A percentile compares a stretch with the other conserved stretches of the same genome.
These are phyloP conservation scores for Garrulus glandarius DNA, from an alignment of 2,797 vertebrate genomes.

Conservation along the genomic window DNA sequence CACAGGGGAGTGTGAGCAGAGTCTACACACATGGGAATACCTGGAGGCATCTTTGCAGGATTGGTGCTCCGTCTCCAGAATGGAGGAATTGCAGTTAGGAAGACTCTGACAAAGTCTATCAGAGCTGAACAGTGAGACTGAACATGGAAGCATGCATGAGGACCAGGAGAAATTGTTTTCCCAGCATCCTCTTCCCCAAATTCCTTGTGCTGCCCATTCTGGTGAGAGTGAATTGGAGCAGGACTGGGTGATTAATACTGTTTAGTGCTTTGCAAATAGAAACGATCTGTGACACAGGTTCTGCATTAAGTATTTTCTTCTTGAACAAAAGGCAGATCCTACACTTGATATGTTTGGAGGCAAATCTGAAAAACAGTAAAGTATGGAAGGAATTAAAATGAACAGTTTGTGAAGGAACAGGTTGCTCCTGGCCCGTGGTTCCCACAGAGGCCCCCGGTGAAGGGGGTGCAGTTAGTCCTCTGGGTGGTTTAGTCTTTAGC, in stretches of 20 bases:
- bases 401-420: background rate
- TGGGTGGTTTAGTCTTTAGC: background rate
- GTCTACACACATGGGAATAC: background rate
- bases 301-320: background rate
- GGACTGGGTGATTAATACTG: background rate
- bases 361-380: background rate
- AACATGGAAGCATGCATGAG: background rate
- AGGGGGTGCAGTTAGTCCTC: background rate
- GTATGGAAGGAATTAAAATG: background rate
- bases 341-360: background rate
- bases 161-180: background rate
- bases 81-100: background rate
- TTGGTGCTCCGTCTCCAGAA: background rate
- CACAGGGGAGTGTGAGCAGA: background rate
- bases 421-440: background rate
- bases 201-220: background rate
- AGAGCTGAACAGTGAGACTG: background rate
- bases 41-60: background rate
- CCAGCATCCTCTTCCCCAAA: background rate
- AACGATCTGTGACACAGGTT: background rate
- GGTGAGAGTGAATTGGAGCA: background rate
- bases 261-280: background rate
- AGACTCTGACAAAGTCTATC: background rate
- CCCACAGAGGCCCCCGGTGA: background rate
- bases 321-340: background rate